Conservation (phyloP, 1,140 invertebrate species). For the Drosophila repletoides region DNA sequence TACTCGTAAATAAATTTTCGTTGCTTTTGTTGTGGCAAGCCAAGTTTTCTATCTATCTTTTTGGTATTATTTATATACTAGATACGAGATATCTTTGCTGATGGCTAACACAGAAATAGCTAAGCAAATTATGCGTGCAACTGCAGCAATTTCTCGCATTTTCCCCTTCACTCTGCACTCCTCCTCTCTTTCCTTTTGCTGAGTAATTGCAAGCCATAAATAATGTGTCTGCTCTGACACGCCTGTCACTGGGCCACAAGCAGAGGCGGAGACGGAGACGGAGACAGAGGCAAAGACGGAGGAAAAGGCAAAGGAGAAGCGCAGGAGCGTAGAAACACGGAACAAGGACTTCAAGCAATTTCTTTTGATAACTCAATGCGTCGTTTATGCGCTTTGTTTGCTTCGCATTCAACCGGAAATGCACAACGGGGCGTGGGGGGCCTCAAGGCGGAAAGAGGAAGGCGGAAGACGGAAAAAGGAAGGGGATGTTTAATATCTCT, state of each 20-base stretch:
- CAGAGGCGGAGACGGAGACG: background rate
- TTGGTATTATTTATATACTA: background rate
- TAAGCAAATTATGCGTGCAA: constrained; percentile 37
- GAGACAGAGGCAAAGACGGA: background rate
- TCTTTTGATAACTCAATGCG: constrained; percentile 53
- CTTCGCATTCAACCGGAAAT: constrained; percentile 43
- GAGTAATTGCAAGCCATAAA: constrained; percentile 51
- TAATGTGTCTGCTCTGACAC: constrained; percentile 51
- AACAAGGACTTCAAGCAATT: constrained; percentile 27
- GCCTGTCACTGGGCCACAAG: constrained; percentile 20
- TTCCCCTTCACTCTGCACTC: background rate
- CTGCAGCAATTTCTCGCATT: constrained; percentile 4
- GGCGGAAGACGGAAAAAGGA: no score
- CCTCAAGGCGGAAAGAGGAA: background rate
- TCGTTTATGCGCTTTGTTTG: constrained; percentile 52
- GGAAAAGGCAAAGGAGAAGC: background rate
- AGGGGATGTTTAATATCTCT: background rate
- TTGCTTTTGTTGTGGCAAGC: constrained; percentile 16
- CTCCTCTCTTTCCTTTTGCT: background rate
- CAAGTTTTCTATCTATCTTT: constrained; percentile 12
- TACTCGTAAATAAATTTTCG: constrained; percentile 69
- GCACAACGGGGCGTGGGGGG: constrained; percentile 4
- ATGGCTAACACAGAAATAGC: constrained; percentile 2
- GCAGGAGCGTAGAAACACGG: background rate
- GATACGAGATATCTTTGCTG: background rate